These are phyloP conservation scores for Cryptoprocta ferox DNA, from an alignment of 2,797 vertebrate genomes.

Conservation along the genomic window DNA sequence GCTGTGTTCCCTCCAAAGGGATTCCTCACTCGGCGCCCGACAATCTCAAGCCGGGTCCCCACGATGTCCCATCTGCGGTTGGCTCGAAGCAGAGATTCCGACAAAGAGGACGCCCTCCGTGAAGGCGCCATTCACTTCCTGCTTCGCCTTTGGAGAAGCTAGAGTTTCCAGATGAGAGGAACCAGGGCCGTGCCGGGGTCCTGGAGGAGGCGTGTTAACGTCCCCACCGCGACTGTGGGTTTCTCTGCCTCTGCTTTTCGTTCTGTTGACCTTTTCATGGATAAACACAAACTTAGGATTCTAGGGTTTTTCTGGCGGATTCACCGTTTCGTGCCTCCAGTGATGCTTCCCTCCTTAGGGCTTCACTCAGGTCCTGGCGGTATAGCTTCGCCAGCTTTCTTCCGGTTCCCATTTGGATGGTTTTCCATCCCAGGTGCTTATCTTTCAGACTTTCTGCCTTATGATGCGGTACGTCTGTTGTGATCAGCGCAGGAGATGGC, in stretches of 20 bases:
- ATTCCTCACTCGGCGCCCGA: neutral
- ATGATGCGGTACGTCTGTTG: neutral
- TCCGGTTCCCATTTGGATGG: neutral
- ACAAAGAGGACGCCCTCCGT: neutral
- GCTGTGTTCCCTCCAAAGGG: slow-evolving; percentile 14
- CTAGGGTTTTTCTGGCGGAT: neutral
- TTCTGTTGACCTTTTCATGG: neutral
- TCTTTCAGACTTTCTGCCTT: neutral
- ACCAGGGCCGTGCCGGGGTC: neutral
- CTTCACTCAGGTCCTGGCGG: too few relatives aligned
- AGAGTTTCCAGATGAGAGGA: neutral
- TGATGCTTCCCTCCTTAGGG: neutral
- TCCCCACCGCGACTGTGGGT: neutral
- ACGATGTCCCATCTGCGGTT: accelerated
- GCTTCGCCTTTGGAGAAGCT: neutral
- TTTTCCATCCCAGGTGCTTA: neutral
- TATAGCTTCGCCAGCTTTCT: too few relatives aligned
- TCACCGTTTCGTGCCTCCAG: neutral
- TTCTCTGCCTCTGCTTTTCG: neutral
- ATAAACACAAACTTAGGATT: neutral
- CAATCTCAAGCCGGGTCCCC: neutral
- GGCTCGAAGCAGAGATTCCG: neutral
- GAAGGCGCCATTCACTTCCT: neutral
- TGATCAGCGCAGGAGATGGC: neutral
- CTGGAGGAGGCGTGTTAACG: neutral